Evolutionary conservation across 2,888 invertebrate species (phyloP).

Genomic region (Lepetodrilus schrolli): DNA sequence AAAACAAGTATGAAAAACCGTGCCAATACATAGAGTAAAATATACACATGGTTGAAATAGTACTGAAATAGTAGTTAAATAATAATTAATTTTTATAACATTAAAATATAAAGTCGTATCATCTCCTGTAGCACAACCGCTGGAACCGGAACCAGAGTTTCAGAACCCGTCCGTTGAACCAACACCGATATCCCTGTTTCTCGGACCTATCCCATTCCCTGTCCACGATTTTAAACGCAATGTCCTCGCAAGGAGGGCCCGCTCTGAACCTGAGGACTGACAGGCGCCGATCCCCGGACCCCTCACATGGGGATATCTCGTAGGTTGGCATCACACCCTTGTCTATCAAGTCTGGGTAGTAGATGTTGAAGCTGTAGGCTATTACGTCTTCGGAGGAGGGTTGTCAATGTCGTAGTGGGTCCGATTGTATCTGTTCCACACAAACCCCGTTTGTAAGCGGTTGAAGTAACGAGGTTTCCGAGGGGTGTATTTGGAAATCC

Average conservation of each 20-base stretch:
- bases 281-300: constrained; percentile 6
- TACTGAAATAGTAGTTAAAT: too few species aligned
- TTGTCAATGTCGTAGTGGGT: constrained; percentile 99
- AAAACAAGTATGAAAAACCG: too few species aligned
- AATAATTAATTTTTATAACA: too few species aligned
- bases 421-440: constrained; percentile 99
- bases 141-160: constrained; percentile 22
- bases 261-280: constrained; percentile 12
- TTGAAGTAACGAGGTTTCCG: constrained; percentile 31
- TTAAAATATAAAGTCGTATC: not conserved
- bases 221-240: constrained; percentile 33
- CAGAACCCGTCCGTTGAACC: not conserved
- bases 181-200: constrained; percentile 18
- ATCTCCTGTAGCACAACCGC: constrained; percentile 6
- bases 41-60: too few species aligned
- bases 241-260: constrained; percentile 33
- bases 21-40: too few species aligned
- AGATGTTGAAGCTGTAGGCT: constrained; percentile 99
- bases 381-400: constrained; percentile 99
- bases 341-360: constrained; percentile 97
- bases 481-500: constrained; percentile 15
- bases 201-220: constrained; percentile 27
- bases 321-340: constrained; percentile 84
- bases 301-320: not conserved
- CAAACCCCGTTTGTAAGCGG: constrained; percentile 83